Base-by-base conservation (phyloP, 92 coral and sea anemone genomes). In the Montipora capitata region DNA sequence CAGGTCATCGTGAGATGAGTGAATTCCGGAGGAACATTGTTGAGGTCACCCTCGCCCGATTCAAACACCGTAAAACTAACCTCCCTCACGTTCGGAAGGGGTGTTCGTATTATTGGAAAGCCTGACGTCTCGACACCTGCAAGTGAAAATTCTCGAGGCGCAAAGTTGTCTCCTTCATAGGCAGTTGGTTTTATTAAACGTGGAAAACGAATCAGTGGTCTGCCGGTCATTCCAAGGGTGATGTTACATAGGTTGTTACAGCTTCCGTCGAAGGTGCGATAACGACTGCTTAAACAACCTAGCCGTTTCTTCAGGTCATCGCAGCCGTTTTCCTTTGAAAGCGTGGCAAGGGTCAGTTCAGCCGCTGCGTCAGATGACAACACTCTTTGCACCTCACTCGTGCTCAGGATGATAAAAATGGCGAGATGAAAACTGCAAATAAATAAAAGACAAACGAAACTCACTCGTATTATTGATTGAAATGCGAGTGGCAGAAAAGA, bases 201-300 rank as follows among this genome's bases (percentile, higher is more conserved):
- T 13, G 7, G 10, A 10, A 40, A 66, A 14, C 84, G 84, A 9
- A 18, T 40, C 5, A 67, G 79, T 2, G 63, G 63, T 17, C 42
- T 20, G 0, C 18, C 41, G 41, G 77, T 58, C 4, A 79, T 45
- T 39, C 91, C 91, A 3, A 13, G 78, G 10, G 61, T 20, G 9
- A 66, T 45, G 3, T 74, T 56, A 54, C 77, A 65, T 16, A 87
- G 73, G 27, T 87, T 87, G 65, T 87, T 87, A 51, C 91, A 87
- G 10, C 62, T 14, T 48, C 91, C 91, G 62, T 40, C 51, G 48
- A 87, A 57, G 1, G 86, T 87, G 17, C 91, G 91, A 52, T 81
- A 81, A 12, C 1, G 10, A 18, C 38, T 51, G 11, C 14, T 54
- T 15, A 38, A 15, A 43, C 85, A 81, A 7, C 4, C 6, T 4